These are phyloP conservation scores for Gisinianus flammeolus DNA, from an alignment of 2,888 invertebrate species.

Conservation along the genomic window DNA sequence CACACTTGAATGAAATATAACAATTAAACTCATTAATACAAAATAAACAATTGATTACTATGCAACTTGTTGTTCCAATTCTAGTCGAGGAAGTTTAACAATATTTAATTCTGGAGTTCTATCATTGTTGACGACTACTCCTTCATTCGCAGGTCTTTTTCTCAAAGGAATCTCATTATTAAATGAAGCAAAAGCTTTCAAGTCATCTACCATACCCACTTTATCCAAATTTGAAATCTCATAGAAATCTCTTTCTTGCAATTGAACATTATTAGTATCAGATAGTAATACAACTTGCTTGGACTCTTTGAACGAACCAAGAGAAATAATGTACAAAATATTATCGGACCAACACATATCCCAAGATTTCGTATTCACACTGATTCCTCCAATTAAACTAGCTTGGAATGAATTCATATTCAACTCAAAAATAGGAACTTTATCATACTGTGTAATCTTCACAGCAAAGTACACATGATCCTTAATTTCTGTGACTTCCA, in stretches of 20 bases:
- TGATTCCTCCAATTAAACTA: background rate
- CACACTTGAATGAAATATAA: too few relatives aligned
- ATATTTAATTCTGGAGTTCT: background rate
- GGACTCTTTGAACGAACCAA: background rate
- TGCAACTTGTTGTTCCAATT: too few relatives aligned
- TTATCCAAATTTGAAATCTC: background rate
- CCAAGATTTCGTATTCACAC: background rate
- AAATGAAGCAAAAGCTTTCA: background rate
- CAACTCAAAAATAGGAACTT: slow-evolving; percentile 24
- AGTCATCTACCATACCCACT: background rate
- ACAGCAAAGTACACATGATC: slow-evolving; percentile 2
- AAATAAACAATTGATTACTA: too few relatives aligned
- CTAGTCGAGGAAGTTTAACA: background rate
- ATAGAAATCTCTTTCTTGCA: background rate
- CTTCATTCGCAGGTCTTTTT: too few relatives aligned
- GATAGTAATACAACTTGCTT: background rate
- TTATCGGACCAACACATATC: slow-evolving; percentile 24
- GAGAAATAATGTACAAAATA: background rate
- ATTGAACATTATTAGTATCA: background rate
- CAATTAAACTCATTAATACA: too few relatives aligned
- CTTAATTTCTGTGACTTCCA: background rate
- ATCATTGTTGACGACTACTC: too few relatives aligned
- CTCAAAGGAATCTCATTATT: background rate
- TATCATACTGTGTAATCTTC: slow-evolving; percentile 13
- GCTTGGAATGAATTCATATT: background rate